A percentile compares a stretch with the other conserved stretches of the same genome.
Conservation (phyloP, 2,888 invertebrate species). For the Myathropa florea region DNA sequence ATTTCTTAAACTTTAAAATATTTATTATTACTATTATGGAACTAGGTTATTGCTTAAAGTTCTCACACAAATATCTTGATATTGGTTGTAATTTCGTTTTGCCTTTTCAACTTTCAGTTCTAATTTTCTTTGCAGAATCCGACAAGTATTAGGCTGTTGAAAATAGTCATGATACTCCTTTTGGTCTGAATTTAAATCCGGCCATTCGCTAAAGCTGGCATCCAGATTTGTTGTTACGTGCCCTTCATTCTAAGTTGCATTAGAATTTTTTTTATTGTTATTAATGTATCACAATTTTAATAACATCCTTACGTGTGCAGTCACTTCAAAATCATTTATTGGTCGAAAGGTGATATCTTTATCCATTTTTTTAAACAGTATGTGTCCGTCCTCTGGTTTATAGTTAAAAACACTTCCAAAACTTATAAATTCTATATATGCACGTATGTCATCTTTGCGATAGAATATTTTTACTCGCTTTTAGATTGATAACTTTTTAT, state of each 20-base stretch:
- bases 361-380: not conserved
- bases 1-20: slow-evolving; percentile 73
- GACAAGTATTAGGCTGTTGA: slow-evolving; percentile 79
- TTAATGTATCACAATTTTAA: not conserved
- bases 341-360: not conserved
- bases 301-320: not conserved
- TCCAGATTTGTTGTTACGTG: slow-evolving; percentile 45
- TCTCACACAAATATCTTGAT: slow-evolving; percentile 77
- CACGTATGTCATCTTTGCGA: not conserved
- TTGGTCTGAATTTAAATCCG: not conserved
- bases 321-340: not conserved
- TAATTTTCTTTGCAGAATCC: slow-evolving; percentile 79
- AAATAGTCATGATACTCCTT: slow-evolving; percentile 25
- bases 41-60: not conserved
- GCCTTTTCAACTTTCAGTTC: slow-evolving; percentile 81
- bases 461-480: not conserved
- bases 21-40: slow-evolving; percentile 25
- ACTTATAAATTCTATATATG: not conserved
- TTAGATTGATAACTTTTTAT: not conserved
- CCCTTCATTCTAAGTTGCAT: slow-evolving; percentile 6
- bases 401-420: not conserved
- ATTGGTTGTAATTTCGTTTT: slow-evolving; percentile 79
- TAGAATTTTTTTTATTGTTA: not conserved
- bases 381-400: not conserved
- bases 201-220: slow-evolving; percentile 40